These are phyloP conservation scores for Flexamia atlantica DNA, from an alignment of 2,888 invertebrate genomes.

Conservation along the genomic window DNA sequence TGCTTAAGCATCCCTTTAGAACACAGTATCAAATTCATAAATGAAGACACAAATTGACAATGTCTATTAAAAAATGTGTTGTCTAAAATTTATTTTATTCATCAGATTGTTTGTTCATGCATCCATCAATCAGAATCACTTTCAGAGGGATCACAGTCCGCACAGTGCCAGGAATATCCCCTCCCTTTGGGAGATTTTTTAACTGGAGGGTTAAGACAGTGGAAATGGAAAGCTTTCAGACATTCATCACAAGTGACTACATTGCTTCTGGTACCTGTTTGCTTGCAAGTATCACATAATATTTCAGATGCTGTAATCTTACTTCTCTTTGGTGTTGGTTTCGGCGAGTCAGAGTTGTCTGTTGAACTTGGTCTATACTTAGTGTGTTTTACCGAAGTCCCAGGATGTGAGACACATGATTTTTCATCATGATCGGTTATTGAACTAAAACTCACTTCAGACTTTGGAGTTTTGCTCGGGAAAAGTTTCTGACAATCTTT, in stretches of 20 bases:
- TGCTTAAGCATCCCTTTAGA: too few species aligned
- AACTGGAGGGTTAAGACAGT: constrained; percentile 95
- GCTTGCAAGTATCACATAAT: constrained; percentile 82
- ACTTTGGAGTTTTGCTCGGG: neutral
- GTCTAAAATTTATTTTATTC: too few species aligned
- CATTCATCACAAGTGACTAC: constrained; percentile 94
- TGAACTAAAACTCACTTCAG: too few species aligned
- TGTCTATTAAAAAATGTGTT: too few species aligned
- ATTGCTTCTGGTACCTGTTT: constrained; percentile 80
- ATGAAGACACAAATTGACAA: too few species aligned
- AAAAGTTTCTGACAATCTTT: neutral
- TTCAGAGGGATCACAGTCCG: constrained; percentile 95
- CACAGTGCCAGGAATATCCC: constrained; percentile 97
- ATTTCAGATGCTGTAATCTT: neutral
- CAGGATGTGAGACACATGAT: neutral
- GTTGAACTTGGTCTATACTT: neutral
- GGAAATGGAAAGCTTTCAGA: constrained; percentile 92
- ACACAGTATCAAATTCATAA: too few species aligned
- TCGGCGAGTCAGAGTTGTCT: neutral
- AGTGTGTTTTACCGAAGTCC: neutral
- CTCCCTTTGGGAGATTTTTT: constrained; percentile 96
- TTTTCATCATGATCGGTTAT: too few species aligned
- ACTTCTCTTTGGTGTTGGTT: neutral
- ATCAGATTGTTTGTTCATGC: too few species aligned
- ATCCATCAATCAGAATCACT: constrained; percentile 73